A percentile compares a stretch with the other conserved stretches of the same genome.
These are phyloP conservation scores for Heterochromis multidens DNA, from an alignment of 2,113 vertebrate species.

Conservation along the genomic window DNA sequence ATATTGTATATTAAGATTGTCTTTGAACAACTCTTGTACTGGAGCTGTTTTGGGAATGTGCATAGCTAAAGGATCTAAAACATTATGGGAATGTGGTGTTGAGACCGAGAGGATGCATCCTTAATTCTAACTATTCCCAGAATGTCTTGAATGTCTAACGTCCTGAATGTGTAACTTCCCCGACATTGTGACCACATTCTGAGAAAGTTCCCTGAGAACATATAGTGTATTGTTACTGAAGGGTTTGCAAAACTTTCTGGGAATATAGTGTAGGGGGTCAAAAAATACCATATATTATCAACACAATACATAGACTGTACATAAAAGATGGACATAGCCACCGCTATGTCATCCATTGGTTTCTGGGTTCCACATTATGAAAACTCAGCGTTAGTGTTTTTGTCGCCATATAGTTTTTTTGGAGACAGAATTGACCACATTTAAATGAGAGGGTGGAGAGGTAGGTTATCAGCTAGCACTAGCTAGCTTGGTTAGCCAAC, in stretches of 20 bases:
- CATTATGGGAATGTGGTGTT: neutral
- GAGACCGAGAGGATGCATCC: neutral
- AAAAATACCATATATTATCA: neutral
- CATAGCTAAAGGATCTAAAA: neutral
- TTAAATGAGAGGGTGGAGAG: too few species aligned
- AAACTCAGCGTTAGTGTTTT: too few species aligned
- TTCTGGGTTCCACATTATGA: too few species aligned
- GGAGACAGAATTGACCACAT: too few species aligned
- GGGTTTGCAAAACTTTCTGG: neutral
- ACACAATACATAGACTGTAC: neutral
- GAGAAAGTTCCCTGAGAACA: neutral
- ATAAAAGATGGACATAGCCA: too few species aligned
- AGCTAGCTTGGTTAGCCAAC: too few species aligned
- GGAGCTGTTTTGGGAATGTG: neutral
- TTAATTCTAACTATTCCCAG: neutral
- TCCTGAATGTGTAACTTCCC: neutral
- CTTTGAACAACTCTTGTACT: neutral
- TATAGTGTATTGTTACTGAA: neutral
- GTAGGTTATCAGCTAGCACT: too few species aligned
- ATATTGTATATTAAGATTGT: neutral
- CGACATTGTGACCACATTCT: neutral
- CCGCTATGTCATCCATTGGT: too few species aligned
- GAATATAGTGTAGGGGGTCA: neutral
- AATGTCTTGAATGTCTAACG: neutral
- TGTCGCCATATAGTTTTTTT: too few species aligned